Evolutionary conservation across 2,797 vertebrate species (phyloP), one percentile per base, ranked within the genome.

Genomic region (Acomys russatus): DNA sequence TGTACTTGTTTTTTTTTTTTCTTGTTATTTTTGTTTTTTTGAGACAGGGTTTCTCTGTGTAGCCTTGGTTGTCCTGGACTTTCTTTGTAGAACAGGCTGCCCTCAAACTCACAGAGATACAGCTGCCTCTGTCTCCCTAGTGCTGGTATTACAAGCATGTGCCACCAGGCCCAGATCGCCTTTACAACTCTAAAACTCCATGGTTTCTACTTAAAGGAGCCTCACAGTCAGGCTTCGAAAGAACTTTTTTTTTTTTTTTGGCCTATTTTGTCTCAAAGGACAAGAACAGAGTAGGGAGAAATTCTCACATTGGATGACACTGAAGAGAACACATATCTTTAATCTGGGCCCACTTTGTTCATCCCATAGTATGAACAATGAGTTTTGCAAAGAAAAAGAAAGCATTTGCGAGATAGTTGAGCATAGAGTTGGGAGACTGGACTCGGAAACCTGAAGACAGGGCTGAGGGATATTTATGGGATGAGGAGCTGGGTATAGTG

Each of bases 191-290:
- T 88, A 66, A 79, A 80, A n/a, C 51, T 79, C 64, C 91, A 6
- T 61, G 35, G 8, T 66, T 66, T 91, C 74, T 87, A 51, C 17
- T 86, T 84, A 74, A 95, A 87, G 44, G 79, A 94, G 10, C 83
- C 38, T 85, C n/a, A 23, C n/a, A 88, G 51, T 70, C 70, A 89
- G 15, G 9, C 12, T 91, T 91, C 93, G 61, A 61, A 76, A 92
- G 92, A 28, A 1, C 22, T 44, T 44, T 44, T 82, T 61, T 1
- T 25, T 82, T 61, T 25, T 82, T 61, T 22, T 59, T n/a, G n/a
- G 49, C n/a, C 30, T 78, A 18, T 86, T 96, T 88, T 83, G 35
- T 88, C 51, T 96, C 49, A 88, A 71, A 94, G 51, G 73, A 79
- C 25, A 91, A 92, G 76, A 77, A 92, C 78, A 22, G 20, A 73